Conservation (phyloP, 2,888 invertebrate species). For the Nematopogon swammerdamellus region DNA sequence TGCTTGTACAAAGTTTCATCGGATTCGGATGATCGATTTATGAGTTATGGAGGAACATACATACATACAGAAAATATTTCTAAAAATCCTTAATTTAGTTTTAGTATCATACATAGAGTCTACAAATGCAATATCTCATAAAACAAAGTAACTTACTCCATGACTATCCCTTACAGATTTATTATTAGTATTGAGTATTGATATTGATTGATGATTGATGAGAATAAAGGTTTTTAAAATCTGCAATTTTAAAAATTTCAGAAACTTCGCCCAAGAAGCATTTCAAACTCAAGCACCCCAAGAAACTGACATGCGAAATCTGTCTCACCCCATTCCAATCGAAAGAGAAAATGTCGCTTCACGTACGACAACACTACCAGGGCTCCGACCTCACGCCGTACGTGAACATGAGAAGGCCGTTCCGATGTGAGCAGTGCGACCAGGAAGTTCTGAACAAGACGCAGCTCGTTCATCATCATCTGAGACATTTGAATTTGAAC, state of each 20-base stretch:
- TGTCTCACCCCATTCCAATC: constrained; percentile 64
- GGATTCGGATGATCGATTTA: no score
- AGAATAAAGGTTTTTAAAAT: not conserved
- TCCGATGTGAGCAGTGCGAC: constrained; percentile 11
- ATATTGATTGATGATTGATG: no score
- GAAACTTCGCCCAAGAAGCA: not conserved
- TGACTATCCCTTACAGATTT: no score
- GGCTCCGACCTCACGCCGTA: constrained; percentile 9
- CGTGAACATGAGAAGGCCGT: constrained; percentile 9
- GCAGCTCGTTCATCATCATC: constrained; percentile 15
- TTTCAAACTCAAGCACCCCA: not conserved
- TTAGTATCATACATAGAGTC: no score
- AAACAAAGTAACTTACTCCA: no score
- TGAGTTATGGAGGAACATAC: no score
- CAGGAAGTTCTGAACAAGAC: constrained; percentile 8
- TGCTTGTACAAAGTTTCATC: no score
- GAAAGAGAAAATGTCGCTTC: constrained; percentile 62
- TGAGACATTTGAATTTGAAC: constrained; percentile 14
- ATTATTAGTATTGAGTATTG: no score
- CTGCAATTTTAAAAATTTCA: not conserved
- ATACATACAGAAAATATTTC: no score
- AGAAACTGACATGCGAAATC: constrained; percentile 66
- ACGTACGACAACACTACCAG: constrained; percentile 59
- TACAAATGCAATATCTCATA: no score
- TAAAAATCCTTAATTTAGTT: no score